phyloP scores from a whole-genome alignment of 2,797 vertebrate genomes.

The Sphenopsis melanotis region DNA sequence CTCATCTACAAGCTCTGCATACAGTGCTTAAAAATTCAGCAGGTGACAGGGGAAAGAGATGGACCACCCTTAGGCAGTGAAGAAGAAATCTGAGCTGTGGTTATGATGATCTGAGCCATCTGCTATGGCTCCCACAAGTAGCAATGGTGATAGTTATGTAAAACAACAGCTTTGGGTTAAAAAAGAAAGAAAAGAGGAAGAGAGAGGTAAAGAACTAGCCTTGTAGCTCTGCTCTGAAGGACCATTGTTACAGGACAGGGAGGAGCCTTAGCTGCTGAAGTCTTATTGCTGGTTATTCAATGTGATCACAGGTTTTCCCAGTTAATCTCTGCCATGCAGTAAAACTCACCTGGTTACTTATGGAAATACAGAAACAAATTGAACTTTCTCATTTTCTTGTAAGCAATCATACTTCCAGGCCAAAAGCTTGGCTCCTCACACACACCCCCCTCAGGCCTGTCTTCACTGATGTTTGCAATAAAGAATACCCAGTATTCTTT shows the following conservation, averaged over 20 bases:
- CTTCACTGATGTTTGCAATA: accelerated
- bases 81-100: neutral
- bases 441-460: neutral
- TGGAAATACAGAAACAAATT: neutral
- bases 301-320: neutral
- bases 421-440: neutral
- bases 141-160: neutral
- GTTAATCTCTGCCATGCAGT: neutral
- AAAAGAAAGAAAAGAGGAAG: neutral
- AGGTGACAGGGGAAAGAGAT: neutral
- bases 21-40: neutral
- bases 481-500: neutral
- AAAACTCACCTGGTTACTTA: neutral
- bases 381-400: neutral
- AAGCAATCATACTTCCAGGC: neutral
- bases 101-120: neutral
- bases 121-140: neutral
- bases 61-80: neutral
- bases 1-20: neutral
- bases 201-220: neutral
- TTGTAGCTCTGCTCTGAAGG: neutral
- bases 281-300: neutral
- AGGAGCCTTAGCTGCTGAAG: neutral
- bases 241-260: neutral
- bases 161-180: neutral